phyloP scores from a whole-genome alignment of 2,888 invertebrate genomes.

The Protonemura montana region DNA sequence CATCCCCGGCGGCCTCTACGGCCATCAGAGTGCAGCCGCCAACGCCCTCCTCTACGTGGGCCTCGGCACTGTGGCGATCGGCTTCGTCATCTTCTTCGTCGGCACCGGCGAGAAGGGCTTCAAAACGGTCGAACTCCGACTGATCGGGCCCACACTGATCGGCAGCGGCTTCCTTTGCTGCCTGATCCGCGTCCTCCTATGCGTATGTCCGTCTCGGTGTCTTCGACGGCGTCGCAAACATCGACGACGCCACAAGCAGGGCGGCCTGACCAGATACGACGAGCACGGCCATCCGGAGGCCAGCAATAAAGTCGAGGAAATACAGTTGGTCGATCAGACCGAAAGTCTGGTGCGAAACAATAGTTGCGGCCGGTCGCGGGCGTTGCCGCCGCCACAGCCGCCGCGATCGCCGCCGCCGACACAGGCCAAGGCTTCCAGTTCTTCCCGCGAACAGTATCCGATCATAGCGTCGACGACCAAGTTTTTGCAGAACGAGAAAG shows the following conservation, averaged over 20 bases:
- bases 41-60: conserved; percentile 86
- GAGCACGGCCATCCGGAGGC: conserved; percentile 51
- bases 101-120: conserved; percentile 89
- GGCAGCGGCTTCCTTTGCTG: conserved; percentile 83
- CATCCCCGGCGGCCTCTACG: conserved; percentile 55
- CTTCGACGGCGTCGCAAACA: conserved; percentile 60
- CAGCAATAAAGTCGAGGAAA: conserved; percentile 50
- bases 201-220: conserved; percentile 83
- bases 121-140: conserved; percentile 83
- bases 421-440: conserved; percentile 26
- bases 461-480: conserved; percentile 60
- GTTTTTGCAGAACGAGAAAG: conserved; percentile 60
- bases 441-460: conserved; percentile 44
- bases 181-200: conserved; percentile 82
- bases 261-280: conserved; percentile 61
- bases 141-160: conserved; percentile 85
- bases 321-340: conserved; percentile 40
- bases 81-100: conserved; percentile 87
- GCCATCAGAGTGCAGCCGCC: conserved; percentile 79
- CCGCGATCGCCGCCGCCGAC: conserved; percentile 48
- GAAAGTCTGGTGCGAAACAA: conserved; percentile 47
- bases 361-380: conserved; percentile 30
- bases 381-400: conserved; percentile 35
- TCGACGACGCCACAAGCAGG: conserved; percentile 45
- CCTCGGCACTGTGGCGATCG: conserved; percentile 81